Conservation (phyloP, 2,888 invertebrate species). For the Phyto melanocephala region DNA sequence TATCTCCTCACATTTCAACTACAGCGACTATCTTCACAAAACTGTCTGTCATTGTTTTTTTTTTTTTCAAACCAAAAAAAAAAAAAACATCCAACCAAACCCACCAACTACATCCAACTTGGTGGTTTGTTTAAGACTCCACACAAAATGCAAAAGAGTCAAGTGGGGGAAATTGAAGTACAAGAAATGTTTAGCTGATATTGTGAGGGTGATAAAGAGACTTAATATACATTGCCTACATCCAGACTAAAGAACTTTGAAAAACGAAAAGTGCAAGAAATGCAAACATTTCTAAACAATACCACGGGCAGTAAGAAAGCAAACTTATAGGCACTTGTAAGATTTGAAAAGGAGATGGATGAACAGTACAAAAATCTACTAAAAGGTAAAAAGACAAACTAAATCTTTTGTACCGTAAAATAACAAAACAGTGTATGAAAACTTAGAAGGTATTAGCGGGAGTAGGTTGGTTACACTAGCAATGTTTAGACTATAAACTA, state of each 20-base stretch:
- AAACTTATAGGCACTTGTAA: conserved; percentile 46
- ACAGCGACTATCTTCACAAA: neutral
- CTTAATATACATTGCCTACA: conserved; percentile 56
- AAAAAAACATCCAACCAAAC: conserved; percentile 1
- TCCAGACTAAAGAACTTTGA: conserved; percentile 39
- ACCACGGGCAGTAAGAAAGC: neutral
- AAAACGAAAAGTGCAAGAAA: conserved; percentile 13
- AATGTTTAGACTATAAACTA: too few relatives aligned
- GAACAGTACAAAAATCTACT: neutral
- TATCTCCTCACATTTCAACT: neutral
- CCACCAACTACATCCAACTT: neutral
- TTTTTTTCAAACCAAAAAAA: neutral
- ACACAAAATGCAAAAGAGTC: neutral
- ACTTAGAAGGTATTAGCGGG: neutral
- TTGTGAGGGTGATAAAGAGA: conserved; percentile 65
- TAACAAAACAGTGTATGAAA: neutral
- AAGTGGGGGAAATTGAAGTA: neutral
- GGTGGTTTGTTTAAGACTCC: neutral
- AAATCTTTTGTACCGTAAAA: conserved; percentile 13
- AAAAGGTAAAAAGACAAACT: conserved; percentile 19
- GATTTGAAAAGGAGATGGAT: conserved; percentile 25
- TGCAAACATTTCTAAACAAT: neutral
- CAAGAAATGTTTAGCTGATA: conserved; percentile 43
- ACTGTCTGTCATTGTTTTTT: conserved; percentile 38
- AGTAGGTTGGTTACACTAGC: neutral